Percentiles rank a stretch among this genome's conserved stretches.
phyloP scores from a whole-genome alignment of 2,888 invertebrate genomes.

The Helicoverpa assulta region DNA sequence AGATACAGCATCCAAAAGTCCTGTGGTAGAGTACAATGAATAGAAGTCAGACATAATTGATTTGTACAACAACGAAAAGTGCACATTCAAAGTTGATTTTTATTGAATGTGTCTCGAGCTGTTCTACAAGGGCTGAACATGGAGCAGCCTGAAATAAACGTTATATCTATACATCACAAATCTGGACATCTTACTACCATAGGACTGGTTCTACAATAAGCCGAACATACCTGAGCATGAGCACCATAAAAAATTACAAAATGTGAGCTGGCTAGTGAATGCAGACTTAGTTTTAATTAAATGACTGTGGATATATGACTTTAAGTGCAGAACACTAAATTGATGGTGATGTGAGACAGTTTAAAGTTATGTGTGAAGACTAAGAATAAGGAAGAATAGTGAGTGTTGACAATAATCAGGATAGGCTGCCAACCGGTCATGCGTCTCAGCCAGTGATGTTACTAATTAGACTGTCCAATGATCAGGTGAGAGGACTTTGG shows the following conservation, averaged over 20 bases:
- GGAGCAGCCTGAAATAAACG: not conserved
- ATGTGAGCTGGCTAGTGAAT: not conserved
- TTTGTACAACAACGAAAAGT: no score
- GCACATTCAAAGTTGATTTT: not conserved
- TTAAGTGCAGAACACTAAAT: conserved; percentile 10
- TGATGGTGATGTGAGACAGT: conserved; percentile 28
- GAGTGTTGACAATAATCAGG: conserved; percentile 51
- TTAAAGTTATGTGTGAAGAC: conserved; percentile 14
- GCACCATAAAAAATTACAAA: not conserved
- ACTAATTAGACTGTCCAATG: conserved; percentile 26
- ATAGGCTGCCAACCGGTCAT: conserved; percentile 25
- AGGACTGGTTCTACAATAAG: not conserved
- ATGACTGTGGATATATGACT: conserved; percentile 21
- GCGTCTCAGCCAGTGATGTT: conserved; percentile 48
- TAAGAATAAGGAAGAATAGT: conserved; percentile 21
- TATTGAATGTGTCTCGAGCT: not conserved
- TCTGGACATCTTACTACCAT: not conserved
- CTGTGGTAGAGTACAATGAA: not conserved
- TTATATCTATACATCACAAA: not conserved
- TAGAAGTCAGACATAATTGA: no score
- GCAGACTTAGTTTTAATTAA: conserved; percentile 10
- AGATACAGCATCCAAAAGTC: not conserved
- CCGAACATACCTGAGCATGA: not conserved
- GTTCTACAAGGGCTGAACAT: conserved; percentile 3
- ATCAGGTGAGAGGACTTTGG: conserved; percentile 19